Evolutionary conservation across 1,140 invertebrate species (phyloP).

Genomic region (Bombus sylvicola): DNA sequence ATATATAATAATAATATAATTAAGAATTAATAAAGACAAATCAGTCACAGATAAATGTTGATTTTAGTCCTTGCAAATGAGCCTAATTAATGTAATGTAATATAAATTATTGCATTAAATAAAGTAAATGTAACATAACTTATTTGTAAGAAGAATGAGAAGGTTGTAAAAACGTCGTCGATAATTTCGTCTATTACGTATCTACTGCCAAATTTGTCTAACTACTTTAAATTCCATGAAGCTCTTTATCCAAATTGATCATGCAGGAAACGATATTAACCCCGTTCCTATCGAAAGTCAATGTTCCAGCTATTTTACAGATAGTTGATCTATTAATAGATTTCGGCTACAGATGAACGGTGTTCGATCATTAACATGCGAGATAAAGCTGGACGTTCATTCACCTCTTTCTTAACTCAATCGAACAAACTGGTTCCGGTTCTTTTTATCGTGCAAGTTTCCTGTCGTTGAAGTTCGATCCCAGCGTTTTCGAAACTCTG

Average conservation of each 20-base stretch:
- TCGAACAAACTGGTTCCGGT: not conserved
- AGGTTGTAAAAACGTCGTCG: too few species aligned
- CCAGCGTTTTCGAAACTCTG: not conserved
- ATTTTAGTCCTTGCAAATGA: not conserved
- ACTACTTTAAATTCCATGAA: not conserved
- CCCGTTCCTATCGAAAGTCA: constrained; percentile 2
- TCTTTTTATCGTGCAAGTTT: not conserved
- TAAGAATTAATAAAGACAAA: not conserved
- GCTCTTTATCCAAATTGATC: constrained; percentile 28
- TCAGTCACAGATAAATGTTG: not conserved
- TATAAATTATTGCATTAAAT: too few species aligned
- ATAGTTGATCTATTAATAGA: not conserved
- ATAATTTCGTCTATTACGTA: not conserved
- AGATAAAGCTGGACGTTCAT: not conserved
- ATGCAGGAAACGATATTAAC: constrained; percentile 37
- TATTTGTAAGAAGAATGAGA: too few species aligned
- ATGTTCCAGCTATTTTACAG: not conserved
- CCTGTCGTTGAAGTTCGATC: not conserved
- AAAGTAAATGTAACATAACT: too few species aligned
- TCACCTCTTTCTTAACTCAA: not conserved
- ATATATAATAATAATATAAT: not conserved
- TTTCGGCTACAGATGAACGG: not conserved
- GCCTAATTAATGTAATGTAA: too few species aligned
- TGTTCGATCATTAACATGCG: not conserved
- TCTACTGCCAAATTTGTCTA: not conserved